Base-by-base conservation (phyloP, 2,797 vertebrate species). In the Onychomys torridus region DNA sequence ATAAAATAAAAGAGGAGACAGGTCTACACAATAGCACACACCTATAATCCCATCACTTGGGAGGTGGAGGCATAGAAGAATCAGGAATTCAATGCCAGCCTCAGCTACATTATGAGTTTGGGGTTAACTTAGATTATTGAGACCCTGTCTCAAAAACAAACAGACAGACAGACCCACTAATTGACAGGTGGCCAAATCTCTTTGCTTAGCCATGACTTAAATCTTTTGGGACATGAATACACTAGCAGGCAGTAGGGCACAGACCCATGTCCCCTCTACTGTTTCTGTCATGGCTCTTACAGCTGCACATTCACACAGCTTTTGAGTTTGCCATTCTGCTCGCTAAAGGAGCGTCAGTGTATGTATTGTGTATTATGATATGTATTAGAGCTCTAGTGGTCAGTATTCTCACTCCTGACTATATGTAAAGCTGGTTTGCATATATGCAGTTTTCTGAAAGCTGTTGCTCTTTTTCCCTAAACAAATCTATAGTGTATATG, bases 361-460 rank as follows among this genome's bases (percentile, higher is more conserved):
- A 40, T 63, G 3, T n/a, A 77, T 6, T 34, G 34, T 19, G 11
- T 13, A 79, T 40, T 73, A 75, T 63, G 61, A 7, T 84, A 52
- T 32, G 69, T 32, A 67, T 71, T 34, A 59, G 1, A 59, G 34
- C 77, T 12, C 57, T 12, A 46, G 32, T 10, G 32, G 27, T 89
- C 76, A 88, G 77, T 92, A n/a, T 76, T 82, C 84, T 94, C 61
- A 90, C 46, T 77, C 67, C 61, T 75, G 84, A 89, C 40, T 65
- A 52, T 81, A 76, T 75, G 40, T 59, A 96, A 89, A 87, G 65
- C 69, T 95, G 40, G 52, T n/a, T 88, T 93, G 52, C 76, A 94
- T 49, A 79, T 7, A 40, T 8, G 23, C n/a, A 17, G 3, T 93
- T 95, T 95, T 89, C 67, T 76, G 46, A 59, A 93, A 95, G 63